Evolutionary conservation across 1,140 invertebrate species (phyloP).

Genomic region (Apis florea): DNA sequence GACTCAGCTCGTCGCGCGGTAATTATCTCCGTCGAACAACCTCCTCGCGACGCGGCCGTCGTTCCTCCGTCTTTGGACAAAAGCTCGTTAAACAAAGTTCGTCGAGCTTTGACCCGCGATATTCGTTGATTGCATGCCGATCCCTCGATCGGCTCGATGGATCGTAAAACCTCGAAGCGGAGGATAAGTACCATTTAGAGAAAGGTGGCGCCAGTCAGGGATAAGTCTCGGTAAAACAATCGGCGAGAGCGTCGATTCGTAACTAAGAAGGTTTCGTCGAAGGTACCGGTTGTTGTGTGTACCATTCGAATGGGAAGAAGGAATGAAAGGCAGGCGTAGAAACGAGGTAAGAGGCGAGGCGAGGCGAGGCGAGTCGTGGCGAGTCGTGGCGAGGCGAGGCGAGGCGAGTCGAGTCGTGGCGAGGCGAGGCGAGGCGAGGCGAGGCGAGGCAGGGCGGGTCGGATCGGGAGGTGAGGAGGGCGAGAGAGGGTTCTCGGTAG

Average conservation of each 20-base stretch:
- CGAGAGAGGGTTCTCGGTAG: conserved; percentile 1
- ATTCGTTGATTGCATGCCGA: not conserved
- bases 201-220: not conserved
- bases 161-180: too few species aligned
- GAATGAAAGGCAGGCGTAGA: not conserved
- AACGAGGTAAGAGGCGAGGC: not conserved
- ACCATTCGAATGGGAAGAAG: not conserved
- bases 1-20: conserved; percentile 54
- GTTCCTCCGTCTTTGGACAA: conserved; percentile 10
- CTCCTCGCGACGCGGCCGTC: conserved; percentile 10
- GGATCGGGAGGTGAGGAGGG: conserved; percentile 24
- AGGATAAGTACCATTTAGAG: too few species aligned
- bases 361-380: not conserved
- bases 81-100: conserved; percentile 34
- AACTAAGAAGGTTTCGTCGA: not conserved
- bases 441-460: not conserved
- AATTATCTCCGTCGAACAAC: conserved; percentile 55
- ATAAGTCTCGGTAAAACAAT: conserved; percentile 27
- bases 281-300: not conserved
- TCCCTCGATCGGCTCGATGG: not conserved
- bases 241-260: not conserved
- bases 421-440: too few species aligned
- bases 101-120: not conserved
- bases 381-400: too few species aligned
- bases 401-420: too few species aligned